A percentile compares a stretch with the other conserved stretches of the same genome.
These are phyloP conservation scores for Rhinogobio ventralis DNA, from an alignment of 2,797 vertebrate species.

Conservation along the genomic window DNA sequence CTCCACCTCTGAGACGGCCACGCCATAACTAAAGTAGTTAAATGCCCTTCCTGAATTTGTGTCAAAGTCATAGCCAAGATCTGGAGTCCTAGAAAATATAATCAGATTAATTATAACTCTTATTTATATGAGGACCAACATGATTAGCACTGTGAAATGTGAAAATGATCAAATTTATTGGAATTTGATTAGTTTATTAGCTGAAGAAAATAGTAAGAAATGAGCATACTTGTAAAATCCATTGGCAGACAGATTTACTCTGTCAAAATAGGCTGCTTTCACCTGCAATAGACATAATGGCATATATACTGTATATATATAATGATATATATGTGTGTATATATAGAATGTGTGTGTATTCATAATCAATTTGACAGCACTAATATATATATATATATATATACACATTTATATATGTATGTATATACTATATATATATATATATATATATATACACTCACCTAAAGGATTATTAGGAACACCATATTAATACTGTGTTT, in stretches of 20 bases:
- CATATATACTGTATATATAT: background rate
- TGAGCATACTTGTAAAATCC: conserved; percentile 91
- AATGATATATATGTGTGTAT: background rate
- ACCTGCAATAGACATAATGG: conserved; percentile 76
- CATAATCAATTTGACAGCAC: too few relatives aligned
- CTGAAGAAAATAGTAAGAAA: background rate
- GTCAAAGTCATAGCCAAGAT: conserved; percentile 84
- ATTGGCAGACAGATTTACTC: conserved; percentile 88
- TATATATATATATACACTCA: background rate
- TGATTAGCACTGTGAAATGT: background rate
- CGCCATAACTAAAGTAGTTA: conserved; percentile 89
- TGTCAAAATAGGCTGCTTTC: conserved; percentile 82
- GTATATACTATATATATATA: too few relatives aligned
- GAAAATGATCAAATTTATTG: background rate
- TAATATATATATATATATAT: background rate
- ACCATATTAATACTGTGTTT: too few relatives aligned
- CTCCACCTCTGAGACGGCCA: conserved; percentile 93
- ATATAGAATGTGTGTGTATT: too few relatives aligned
- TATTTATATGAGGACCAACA: background rate
- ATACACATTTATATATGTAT: too few relatives aligned
- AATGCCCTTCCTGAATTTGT: conserved; percentile 86
- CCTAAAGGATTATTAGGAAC: too few relatives aligned
- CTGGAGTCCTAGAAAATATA: conserved; percentile 81
- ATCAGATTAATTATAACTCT: background rate
- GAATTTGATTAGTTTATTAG: background rate